These are phyloP conservation scores for Gonatopus flavifemur DNA, from an alignment of 1,140 invertebrate species.

Conservation along the genomic window DNA sequence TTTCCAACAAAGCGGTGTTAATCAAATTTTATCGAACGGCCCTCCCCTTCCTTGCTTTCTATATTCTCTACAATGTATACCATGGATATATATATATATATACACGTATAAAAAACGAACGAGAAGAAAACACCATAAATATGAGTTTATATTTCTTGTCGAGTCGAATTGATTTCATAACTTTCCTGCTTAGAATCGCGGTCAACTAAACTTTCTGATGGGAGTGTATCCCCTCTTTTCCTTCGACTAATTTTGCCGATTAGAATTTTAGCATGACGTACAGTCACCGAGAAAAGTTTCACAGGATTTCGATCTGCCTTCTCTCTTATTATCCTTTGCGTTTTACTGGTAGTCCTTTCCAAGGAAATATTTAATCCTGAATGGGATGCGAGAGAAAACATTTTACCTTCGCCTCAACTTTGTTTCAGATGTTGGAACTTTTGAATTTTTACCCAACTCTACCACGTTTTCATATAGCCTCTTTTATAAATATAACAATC, in stretches of 20 bases:
- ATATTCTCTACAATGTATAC: background rate
- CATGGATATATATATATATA: no score
- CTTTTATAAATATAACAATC: no score
- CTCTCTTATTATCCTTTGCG: background rate
- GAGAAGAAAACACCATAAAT: background rate
- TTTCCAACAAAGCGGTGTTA: background rate
- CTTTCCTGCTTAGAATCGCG: slow-evolving; percentile 45
- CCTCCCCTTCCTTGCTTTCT: background rate
- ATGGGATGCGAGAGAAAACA: no score
- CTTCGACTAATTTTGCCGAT: slow-evolving; percentile 51
- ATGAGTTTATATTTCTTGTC: slow-evolving; percentile 2
- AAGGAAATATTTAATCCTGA: no score
- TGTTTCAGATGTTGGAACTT: no score
- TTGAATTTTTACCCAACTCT: no score
- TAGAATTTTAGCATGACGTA: slow-evolving; percentile 48
- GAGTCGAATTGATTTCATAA: slow-evolving; percentile 49
- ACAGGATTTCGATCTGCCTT: no score
- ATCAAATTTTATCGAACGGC: no score
- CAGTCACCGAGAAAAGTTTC: slow-evolving; percentile 27
- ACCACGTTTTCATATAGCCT: no score
- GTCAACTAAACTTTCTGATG: slow-evolving; percentile 38
- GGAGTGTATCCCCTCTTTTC: slow-evolving; percentile 39
- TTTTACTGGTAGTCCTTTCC: no score
- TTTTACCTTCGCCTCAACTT: no score
- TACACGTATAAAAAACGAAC: no score